Base-by-base conservation (phyloP, 2,113 vertebrate species). In the Thymallus thymallus region DNA sequence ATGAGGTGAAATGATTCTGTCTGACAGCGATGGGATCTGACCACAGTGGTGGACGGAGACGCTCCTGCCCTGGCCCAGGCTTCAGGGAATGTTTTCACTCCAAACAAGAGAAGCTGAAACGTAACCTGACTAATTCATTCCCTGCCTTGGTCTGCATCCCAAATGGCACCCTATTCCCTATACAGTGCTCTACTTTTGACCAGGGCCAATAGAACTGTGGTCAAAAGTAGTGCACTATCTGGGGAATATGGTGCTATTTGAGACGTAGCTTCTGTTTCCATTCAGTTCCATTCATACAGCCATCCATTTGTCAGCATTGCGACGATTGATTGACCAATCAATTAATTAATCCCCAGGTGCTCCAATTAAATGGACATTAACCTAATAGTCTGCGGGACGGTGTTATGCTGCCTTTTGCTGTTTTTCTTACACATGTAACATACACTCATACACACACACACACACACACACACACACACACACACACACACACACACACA, bases 1-100 rank as follows among this genome's bases (percentile, higher is more conserved):
- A 97, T 96, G 95, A 96, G 95, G 94, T 95, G 94, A 96, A 97
- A 95, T 96, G 95, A 96, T 96, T 91, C 85, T 95, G 94, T 88
- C 91, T 92, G 90, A 91, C 90, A 85, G 86, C 81, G 92, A 94
- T 94, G 95, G 94, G 93, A 94, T 85, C 93, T 96, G 84, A 91
- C 88, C 93, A 80, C 84, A 85, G 84, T 65, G 29, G 88, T 90
- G 88, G 92, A 92, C 88, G 86, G 90, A 93, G 91, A 87, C 92
- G 93, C 86, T 91, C 90, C 87, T 92, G 93, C 91, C 87, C 89
- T 90, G 85, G 88, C 85, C 89, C 80, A 89, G 90, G 90, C 83
- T 85, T 92, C 88, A 88, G 85, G 93, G 91, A 90, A 89, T 96
- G 94, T 96, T 97, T 97, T 96, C 89, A 94, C 91, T 96, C 93